Base-by-base conservation (phyloP, 2,797 vertebrate species). In the Leucoraja ocellata region DNA sequence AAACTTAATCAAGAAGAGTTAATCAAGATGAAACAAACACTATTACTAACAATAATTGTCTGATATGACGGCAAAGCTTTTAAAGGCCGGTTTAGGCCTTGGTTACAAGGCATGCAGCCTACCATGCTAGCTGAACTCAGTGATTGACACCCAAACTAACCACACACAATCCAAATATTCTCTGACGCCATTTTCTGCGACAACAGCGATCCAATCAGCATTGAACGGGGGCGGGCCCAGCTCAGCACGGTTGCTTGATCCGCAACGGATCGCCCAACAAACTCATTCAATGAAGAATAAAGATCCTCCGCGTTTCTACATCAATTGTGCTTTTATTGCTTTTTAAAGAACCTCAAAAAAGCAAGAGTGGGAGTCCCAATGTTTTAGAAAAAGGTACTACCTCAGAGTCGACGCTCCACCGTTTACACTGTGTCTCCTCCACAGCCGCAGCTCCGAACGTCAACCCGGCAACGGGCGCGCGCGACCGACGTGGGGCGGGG, bases 121-220 rank as follows among this genome's bases (percentile, higher is more conserved):
- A 92, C 25, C 90, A 39, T 92, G 71, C 46, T 92, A 28, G 39
- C 90, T n/a, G 36, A 76, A 92, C 36, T 74, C 18, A 92, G 39
- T 9, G 61, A 92, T 92, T 74, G 90, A 92, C 90, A 92, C 46
- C 46, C 28, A 58, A 54, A 54, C 68, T 54, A 23, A 76, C 90
- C 90, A 92, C 68, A 92, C 90, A 46, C 23, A 76, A 92, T 46
- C 54, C 68, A 54, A 92, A 92, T 1, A 25, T 16, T 54, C 39
- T 76, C 90, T 92, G 90, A 92, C 71, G 71, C 90, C 90, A 92
- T 92, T 73, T 92, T 92, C 90, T 92, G 90, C 90, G 90, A 92
- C 90, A 92, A 74, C 2, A 74, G 21, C 39, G 1, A 76, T 28
- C 90, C 36, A 92, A 74, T 58, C 90, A 74, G 21, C 10, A 28